Percentiles rank a stretch among this genome's conserved stretches.
Evolutionary conservation across 2,797 vertebrate species (phyloP).

Genomic region (Eulemur rubriventer): DNA sequence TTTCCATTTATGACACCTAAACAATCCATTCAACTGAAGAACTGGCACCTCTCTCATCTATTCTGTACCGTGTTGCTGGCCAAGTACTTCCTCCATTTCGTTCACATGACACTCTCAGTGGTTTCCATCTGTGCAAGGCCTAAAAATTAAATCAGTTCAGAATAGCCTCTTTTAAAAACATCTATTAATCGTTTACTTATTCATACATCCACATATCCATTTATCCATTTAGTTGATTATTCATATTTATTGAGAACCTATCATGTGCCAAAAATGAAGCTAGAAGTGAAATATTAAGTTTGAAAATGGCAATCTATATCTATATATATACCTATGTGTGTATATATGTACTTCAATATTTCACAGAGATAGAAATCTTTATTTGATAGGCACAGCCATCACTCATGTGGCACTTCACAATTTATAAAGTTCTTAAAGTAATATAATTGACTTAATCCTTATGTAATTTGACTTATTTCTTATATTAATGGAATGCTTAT

Average conservation of each 20-base stretch:
- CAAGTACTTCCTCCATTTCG: not conserved
- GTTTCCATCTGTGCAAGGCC: conserved; percentile 3
- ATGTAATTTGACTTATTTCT: not conserved
- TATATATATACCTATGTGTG: not conserved
- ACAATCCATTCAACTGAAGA: not conserved
- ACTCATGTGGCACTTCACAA: not conserved
- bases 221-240: not conserved
- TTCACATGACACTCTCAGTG: not conserved
- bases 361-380: not conserved
- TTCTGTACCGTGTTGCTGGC: not conserved
- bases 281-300: not conserved
- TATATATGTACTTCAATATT: not conserved
- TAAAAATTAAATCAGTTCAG: not conserved
- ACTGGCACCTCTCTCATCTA: not conserved
- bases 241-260: not conserved
- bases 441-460: not conserved
- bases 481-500: not conserved
- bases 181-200: not conserved
- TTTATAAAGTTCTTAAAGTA: not conserved
- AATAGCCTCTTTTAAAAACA: not conserved
- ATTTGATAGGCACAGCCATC: not conserved
- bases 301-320: not conserved
- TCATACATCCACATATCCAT: not conserved
- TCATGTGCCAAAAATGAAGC: not conserved
- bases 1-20: not conserved